Evolutionary conservation across 2,797 vertebrate genomes (phyloP), one percentile per base, ranked within the genome.

Genomic region (Hipposideros larvatus): DNA sequence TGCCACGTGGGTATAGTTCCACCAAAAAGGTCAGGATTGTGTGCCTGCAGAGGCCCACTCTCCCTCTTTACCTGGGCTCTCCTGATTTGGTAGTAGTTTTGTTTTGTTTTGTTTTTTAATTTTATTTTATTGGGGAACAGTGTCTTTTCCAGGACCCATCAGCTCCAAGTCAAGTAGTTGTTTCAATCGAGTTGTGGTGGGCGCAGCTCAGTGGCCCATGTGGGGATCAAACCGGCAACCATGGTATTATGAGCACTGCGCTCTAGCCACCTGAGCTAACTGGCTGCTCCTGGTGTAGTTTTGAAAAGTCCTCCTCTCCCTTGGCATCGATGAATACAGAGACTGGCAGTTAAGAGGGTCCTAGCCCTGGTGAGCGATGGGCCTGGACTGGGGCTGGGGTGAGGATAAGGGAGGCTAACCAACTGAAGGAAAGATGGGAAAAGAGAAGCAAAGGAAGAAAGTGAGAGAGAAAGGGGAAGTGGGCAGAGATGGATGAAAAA

Each of bases 1-100:
- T 1, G 53, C 24, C 31, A n/a, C 22, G 0, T 3, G 41, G 14
- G 4, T 4, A 4, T 16, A 31, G 61, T 53, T 22, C n/a, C n/a
- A 26, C 41, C 22, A 53, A 28, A 51, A 80, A 57, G 34, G 22
- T 46, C 28, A 21, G 28, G 51, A 14, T 14, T 53, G 14, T 2
- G 28, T 34, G 26, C 14, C 90, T 15, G 6, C 37, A 43, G 48
- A 57, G 19, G 16, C 68, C 19, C 46, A 41, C 31, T 34, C 16
- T 2, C 26, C 13, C n/a, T 77, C 48, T 71, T 71, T 6, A 1
- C 22, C 41, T 53, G 26, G 21, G 48, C 34, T 73, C 19, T 84
- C 77, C n/a, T 18, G 11, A 41, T 55, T 43, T 48, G 48, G 19
- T 11, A 77, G 37, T 43, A 24, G 51, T 63, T 46, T 61, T 43